phyloP scores from a whole-genome alignment of 2,113 vertebrate species.

The Oryctolagus cuniculus region DNA sequence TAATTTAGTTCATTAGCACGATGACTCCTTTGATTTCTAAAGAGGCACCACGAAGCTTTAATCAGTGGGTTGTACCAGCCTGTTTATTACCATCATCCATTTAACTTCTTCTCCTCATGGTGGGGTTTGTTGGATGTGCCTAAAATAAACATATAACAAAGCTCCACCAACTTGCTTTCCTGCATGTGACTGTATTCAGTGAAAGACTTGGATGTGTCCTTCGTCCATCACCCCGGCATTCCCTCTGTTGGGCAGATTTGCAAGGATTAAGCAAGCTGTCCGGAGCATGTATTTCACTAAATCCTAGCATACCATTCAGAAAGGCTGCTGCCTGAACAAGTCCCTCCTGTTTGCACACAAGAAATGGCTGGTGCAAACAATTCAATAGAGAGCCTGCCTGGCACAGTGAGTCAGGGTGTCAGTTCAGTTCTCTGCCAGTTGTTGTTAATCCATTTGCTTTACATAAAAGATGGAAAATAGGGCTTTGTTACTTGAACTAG shows the following conservation, averaged over 20 bases:
- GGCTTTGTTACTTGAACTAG: slow-evolving; percentile 83
- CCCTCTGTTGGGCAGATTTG: slow-evolving; percentile 75
- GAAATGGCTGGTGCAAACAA: slow-evolving; percentile 84
- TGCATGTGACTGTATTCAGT: slow-evolving; percentile 49
- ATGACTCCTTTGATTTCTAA: slow-evolving; percentile 75
- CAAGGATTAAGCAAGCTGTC: slow-evolving; percentile 85
- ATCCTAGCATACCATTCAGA: slow-evolving; percentile 82
- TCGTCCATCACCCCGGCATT: slow-evolving; percentile 81
- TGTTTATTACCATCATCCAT: slow-evolving; percentile 56
- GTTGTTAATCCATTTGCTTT: slow-evolving; percentile 83
- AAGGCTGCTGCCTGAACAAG: slow-evolving; percentile 84
- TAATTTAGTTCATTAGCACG: slow-evolving; percentile 81
- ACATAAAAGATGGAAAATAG: slow-evolving; percentile 81
- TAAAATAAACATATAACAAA: slow-evolving; percentile 56
- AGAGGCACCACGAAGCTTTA: slow-evolving; percentile 76
- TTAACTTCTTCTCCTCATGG: slow-evolving; percentile 58
- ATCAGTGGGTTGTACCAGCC: slow-evolving; percentile 52
- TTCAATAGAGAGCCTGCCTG: slow-evolving; percentile 81
- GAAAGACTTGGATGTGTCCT: slow-evolving; percentile 67
- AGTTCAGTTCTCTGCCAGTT: slow-evolving; percentile 70
- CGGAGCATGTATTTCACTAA: slow-evolving; percentile 82
- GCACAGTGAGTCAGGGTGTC: slow-evolving; percentile 79
- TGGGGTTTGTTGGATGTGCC: slow-evolving; percentile 68
- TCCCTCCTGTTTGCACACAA: slow-evolving; percentile 85
- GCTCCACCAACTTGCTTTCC: slow-evolving; percentile 66